Conservation (phyloP, 2,888 invertebrate genomes). For the Mythimna impura region DNA sequence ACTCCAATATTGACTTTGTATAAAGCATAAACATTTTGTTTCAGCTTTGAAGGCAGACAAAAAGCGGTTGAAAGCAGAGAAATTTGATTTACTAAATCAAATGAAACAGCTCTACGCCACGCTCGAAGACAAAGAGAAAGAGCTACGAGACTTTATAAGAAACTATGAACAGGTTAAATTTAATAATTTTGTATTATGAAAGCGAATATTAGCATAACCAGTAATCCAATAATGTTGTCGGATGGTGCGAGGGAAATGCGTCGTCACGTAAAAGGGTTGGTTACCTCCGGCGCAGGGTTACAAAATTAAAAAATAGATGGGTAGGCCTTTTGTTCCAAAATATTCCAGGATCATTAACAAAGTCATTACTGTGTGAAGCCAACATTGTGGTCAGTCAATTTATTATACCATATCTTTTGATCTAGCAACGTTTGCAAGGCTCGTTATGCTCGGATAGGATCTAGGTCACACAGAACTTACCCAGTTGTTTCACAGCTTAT, state of each 20-base stretch:
- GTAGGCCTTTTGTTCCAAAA: slow-evolving; percentile 49
- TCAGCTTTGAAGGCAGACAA: slow-evolving; percentile 96
- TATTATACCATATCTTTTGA: slow-evolving; percentile 56
- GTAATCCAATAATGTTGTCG: slow-evolving; percentile 47
- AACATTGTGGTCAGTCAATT: slow-evolving; percentile 53
- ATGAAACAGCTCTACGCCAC: slow-evolving; percentile 98
- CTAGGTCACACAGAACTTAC: slow-evolving; percentile 54
- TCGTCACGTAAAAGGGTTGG: slow-evolving; percentile 46
- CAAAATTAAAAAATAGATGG: slow-evolving; percentile 42
- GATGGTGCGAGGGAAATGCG: slow-evolving; percentile 35
- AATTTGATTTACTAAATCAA: slow-evolving; percentile 97
- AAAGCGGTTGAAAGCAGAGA: slow-evolving; percentile 97
- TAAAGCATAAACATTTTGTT: slow-evolving; percentile 70
- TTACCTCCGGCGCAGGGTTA: slow-evolving; percentile 23
- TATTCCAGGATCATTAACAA: slow-evolving; percentile 44
- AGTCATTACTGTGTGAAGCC: slow-evolving; percentile 46
- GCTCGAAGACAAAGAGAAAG: slow-evolving; percentile 98
- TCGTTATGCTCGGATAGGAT: slow-evolving; percentile 48
- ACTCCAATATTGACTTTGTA: slow-evolving; percentile 24
- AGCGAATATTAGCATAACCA: slow-evolving; percentile 36
- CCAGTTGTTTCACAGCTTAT: slow-evolving; percentile 46
- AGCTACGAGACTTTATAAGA: slow-evolving; percentile 97
- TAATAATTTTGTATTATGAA: slow-evolving; percentile 44
- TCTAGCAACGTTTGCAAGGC: slow-evolving; percentile 40
- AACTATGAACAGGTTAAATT: slow-evolving; percentile 96